Percentiles rank a stretch among this genome's conserved stretches.
Evolutionary conservation across 2,888 invertebrate genomes (phyloP).

Genomic region (Tineola bisselliella): DNA sequence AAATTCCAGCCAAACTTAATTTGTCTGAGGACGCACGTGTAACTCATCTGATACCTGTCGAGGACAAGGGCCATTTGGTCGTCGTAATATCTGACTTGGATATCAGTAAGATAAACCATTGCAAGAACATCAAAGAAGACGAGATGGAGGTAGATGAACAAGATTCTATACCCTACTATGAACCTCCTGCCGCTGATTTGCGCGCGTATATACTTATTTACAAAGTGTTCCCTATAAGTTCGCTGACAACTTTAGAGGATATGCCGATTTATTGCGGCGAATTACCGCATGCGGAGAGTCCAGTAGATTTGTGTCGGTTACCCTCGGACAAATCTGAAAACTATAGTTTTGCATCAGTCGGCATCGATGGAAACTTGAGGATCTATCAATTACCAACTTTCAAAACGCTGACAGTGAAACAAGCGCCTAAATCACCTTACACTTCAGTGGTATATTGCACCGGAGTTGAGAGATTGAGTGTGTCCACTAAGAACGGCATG

Average conservation of each 20-base stretch:
- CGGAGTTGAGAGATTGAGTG: constrained; percentile 87
- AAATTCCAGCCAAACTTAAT: constrained; percentile 59
- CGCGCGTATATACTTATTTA: constrained; percentile 47
- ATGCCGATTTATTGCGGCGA: constrained; percentile 71
- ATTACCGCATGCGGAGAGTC: constrained; percentile 72
- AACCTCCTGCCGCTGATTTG: constrained; percentile 21
- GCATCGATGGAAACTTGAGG: constrained; percentile 78
- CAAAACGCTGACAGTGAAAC: constrained; percentile 73
- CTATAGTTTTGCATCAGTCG: constrained; percentile 77
- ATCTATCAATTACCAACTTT: constrained; percentile 78
- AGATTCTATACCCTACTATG: not conserved
- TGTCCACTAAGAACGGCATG: constrained; percentile 81
- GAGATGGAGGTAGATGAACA: constrained; percentile 58
- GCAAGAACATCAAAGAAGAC: constrained; percentile 25
- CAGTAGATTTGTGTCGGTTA: constrained; percentile 75
- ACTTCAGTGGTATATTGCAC: constrained; percentile 87
- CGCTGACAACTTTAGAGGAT: constrained; percentile 57
- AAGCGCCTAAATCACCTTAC: constrained; percentile 75
- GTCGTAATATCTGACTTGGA: constrained; percentile 63
- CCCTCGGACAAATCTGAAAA: constrained; percentile 62
- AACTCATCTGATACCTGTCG: constrained; percentile 73
- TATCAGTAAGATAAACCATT: constrained; percentile 33
- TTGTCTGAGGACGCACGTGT: constrained; percentile 62
- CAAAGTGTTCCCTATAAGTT: constrained; percentile 30
- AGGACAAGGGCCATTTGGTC: constrained; percentile 74